A percentile compares a stretch with the other conserved stretches of the same genome.
Evolutionary conservation across 2,888 invertebrate genomes (phyloP).

Genomic region (Tolmerus cingulatus): DNA sequence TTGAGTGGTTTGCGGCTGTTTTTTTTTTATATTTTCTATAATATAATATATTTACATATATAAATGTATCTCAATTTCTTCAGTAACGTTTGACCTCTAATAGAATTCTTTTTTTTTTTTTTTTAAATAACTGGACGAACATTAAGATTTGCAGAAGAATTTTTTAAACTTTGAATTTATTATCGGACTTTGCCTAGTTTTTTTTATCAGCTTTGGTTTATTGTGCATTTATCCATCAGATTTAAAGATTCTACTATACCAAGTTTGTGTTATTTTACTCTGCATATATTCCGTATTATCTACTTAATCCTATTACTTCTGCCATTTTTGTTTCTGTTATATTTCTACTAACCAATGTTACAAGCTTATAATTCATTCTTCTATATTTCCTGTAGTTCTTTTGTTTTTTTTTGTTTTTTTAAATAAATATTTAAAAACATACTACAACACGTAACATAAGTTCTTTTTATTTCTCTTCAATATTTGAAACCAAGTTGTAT

Average conservation of each 20-base stretch:
- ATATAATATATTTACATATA: neutral
- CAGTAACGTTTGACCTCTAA: neutral
- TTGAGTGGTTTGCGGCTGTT: neutral
- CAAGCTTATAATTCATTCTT: too few species aligned
- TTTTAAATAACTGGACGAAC: neutral
- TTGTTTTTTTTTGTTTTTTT: too few species aligned
- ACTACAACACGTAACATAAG: too few species aligned
- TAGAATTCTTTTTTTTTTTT: neutral
- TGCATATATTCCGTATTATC: neutral
- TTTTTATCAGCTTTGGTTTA: neutral
- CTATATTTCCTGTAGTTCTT: too few species aligned
- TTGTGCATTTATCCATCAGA: neutral
- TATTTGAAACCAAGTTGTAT: too few species aligned
- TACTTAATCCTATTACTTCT: too few species aligned
- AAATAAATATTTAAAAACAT: too few species aligned
- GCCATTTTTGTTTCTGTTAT: too few species aligned
- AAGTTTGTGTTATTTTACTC: neutral
- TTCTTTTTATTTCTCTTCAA: too few species aligned
- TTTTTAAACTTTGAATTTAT: neutral
- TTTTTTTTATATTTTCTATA: neutral
- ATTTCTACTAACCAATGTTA: too few species aligned
- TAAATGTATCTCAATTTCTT: neutral
- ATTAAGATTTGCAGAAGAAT: neutral
- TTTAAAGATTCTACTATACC: neutral
- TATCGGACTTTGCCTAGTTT: neutral